Evolutionary conservation across 2,888 invertebrate species (phyloP), one percentile per base, ranked within the genome.

Genomic region (Lymantria monacha): DNA sequence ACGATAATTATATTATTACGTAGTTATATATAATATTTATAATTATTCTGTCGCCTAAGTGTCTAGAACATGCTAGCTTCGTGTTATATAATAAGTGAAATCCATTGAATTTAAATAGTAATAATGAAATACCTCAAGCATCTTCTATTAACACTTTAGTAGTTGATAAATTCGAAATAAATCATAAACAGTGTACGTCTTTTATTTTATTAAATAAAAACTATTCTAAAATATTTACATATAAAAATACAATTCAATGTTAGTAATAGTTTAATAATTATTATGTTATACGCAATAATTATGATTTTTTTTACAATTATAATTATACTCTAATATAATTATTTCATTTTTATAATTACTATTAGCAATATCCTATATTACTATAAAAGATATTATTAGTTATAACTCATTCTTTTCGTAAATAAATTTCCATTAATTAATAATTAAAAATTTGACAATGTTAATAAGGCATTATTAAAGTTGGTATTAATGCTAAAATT

Each of bases 51-150:
- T 80, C 67, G 74, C 65, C 69, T 81, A 57, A 67, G 70, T 82
- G 75, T 84, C 68, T 86, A 83, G 86, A 78, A 74, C 60, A 70
- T 65, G 83, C 83, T 86, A 86, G 86, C 81, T 83, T 83, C 76
- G 73, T 67, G 62, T 74, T 57, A 50, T 53, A 53, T 14, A 42
- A 13, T 67, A 61, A 68, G 58, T 30, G 48, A 48, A 42, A 54
- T 48, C 9, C 42, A 43, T 47, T 44, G 45, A 38, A 59, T 59
- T 54, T 57, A 37, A 53, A 59, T 51, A 55, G 52, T 50, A 44
- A 44, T 44, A 43, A 44, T 14, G 37, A 42, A 30, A 41, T 10
- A 45, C 10, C 31, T 52, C 55, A 44, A 53, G 56, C 57, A 59
- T 36, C 46, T 53, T 61, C 48, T 36, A 44, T 53, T 55, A 51